phyloP scores from a whole-genome alignment of 2,797 vertebrate species.

The Hirundo rustica region DNA sequence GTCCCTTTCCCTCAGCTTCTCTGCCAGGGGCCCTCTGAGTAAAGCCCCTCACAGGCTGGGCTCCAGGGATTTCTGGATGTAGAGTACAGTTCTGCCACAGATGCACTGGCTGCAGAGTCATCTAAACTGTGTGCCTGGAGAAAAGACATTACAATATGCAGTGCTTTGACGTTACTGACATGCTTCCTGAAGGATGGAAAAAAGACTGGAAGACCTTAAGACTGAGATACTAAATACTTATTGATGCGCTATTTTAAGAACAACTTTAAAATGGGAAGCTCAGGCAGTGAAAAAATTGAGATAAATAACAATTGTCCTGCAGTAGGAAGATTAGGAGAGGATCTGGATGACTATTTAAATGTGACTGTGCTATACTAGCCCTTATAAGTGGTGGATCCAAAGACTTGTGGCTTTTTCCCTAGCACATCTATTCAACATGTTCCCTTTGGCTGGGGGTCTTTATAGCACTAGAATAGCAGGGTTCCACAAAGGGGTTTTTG shows the following conservation, averaged over 20 bases:
- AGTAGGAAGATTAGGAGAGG: neutral
- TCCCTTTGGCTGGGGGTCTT: constrained; percentile 5
- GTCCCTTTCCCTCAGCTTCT: neutral
- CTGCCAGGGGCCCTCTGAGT: neutral
- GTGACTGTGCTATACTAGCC: neutral
- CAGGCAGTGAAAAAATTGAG: neutral
- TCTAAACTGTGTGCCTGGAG: neutral
- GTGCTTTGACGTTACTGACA: neutral
- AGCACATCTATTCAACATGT: constrained; percentile 22
- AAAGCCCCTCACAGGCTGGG: neutral
- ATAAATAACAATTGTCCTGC: neutral
- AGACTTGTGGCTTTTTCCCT: neutral
- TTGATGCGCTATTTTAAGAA: neutral
- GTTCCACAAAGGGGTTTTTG: constrained; percentile 2
- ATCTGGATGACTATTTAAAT: neutral
- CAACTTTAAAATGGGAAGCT: neutral
- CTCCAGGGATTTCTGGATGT: neutral
- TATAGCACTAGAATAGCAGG: neutral
- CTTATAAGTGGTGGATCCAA: neutral
- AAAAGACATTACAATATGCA: neutral
- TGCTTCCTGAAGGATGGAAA: neutral
- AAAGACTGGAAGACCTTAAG: neutral
- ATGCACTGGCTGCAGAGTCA: neutral
- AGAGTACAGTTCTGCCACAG: neutral
- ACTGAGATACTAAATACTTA: neutral